Percentiles rank a stretch among this genome's conserved stretches.
phyloP scores from a whole-genome alignment of 53 echinoderm and acorn worm genomes.

The Echinarachnius parma region DNA sequence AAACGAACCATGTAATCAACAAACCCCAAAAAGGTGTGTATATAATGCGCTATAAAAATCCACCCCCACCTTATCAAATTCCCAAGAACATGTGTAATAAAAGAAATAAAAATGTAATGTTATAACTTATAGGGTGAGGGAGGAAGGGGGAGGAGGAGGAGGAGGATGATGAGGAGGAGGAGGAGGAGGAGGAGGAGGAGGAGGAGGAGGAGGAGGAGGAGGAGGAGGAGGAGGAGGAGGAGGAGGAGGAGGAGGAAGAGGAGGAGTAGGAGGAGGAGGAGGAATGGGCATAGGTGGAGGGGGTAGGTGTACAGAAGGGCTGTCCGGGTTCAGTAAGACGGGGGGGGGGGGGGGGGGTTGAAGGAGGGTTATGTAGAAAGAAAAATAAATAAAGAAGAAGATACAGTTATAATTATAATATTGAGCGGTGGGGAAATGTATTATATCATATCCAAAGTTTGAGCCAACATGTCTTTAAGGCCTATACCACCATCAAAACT shows the following conservation, averaged over 20 bases:
- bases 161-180: not conserved
- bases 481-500: no score
- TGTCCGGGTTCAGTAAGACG: not conserved
- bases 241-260: not conserved
- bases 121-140: not conserved
- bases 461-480: no score
- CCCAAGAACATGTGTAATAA: no score
- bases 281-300: not conserved
- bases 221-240: not conserved
- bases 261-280: not conserved
- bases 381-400: not conserved
- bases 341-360: not conserved
- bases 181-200: not conserved
- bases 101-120: no score
- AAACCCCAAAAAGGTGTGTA: no score
- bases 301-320: not conserved
- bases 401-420: no score
- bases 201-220: not conserved
- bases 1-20: no score
- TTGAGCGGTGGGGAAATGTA: no score
- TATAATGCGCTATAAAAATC: no score
- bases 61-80: no score
- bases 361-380: not conserved
- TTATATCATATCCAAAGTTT: no score
- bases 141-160: not conserved